Base-by-base conservation (phyloP, 2,113 vertebrate genomes). In the Cariama cristata region DNA sequence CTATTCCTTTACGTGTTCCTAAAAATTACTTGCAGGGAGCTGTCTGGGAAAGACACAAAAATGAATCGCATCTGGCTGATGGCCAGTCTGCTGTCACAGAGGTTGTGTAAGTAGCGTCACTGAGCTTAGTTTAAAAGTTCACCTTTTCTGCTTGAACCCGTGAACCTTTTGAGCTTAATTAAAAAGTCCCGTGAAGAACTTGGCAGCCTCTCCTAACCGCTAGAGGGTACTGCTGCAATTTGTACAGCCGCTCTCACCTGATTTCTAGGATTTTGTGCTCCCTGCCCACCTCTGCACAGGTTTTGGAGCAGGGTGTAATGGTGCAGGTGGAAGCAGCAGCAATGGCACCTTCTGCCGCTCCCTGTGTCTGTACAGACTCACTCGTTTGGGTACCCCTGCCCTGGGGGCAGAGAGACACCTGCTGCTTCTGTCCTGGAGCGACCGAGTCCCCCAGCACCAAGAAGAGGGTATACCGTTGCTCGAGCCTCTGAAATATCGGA, bases 151-250 rank as follows among this genome's bases (percentile, higher is more conserved):
- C 52, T 72, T 60, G 53, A 74, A 44, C 28, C 9, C 2, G 1
- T 53, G 63, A 44, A 66, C 47, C 44, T 56, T 33, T 42, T 8
- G 56, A 64, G 44, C 4, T 13, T 13, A 19, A 67, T 71, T 15
- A 11, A 66, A 28, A 21, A 2, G 8, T 5, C 49, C 9, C 2
- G 2, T 11, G 24, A 21, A 12, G 86, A 66, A 27, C n/a, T 58
- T 19, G 19, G 55, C 19, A 12, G 1, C n/a, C 1, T 12, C 3
- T 32, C 26, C 3, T 7, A 2, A 22, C 21, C 94, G 23, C 86
- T 35, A 96, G 96, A 93, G 96, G 97, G 96, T 94, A 81, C 28
- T 79, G 68, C 92, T 89, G 90, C 55, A 1, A 9, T 20, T 62
- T 28, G 12, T 1, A 35, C 56, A 19, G 72, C 53, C 20, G 50